Evolutionary conservation across 2,888 invertebrate species (phyloP).

Genomic region (Syritta pipiens): DNA sequence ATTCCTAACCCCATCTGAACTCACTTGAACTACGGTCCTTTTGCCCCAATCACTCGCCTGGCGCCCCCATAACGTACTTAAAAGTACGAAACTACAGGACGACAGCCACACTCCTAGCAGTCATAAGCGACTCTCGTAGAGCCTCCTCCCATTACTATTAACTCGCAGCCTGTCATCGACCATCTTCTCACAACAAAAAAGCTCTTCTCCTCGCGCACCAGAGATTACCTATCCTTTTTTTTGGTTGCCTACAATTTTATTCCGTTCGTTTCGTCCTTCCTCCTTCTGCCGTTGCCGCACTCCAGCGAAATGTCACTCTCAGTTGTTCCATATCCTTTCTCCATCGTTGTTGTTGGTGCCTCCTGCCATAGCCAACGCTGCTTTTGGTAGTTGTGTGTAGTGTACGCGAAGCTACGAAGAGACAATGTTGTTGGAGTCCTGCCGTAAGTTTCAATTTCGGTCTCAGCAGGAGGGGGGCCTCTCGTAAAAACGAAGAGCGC

Average conservation of each 20-base stretch:
- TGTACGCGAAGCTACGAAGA: conserved; percentile 4
- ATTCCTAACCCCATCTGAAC: too few relatives aligned
- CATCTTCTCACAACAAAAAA: conserved; percentile 42
- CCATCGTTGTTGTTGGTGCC: conserved; percentile 17
- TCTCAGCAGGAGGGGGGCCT: conserved; percentile 28
- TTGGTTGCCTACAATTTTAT: conserved; percentile 43
- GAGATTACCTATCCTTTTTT: conserved; percentile 30
- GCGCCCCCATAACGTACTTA: too few relatives aligned
- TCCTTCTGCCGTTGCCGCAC: conserved; percentile 19
- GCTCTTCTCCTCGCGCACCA: conserved; percentile 38
- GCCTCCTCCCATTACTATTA: conserved; percentile 39
- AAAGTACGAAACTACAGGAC: too few relatives aligned
- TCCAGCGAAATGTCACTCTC: conserved; percentile 49
- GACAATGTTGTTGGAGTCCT: conserved; percentile 52
- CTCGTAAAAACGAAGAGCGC: conserved; percentile 31
- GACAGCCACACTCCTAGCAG: conserved; percentile 23
- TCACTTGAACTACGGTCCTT: too few relatives aligned
- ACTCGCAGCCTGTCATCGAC: conserved; percentile 48
- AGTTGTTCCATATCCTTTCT: conserved; percentile 48
- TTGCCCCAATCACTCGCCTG: too few relatives aligned
- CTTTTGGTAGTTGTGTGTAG: not conserved
- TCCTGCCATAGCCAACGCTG: not conserved
- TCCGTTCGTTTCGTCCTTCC: conserved; percentile 4
- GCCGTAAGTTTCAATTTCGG: conserved; percentile 51
- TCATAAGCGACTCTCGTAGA: conserved; percentile 7